Base-by-base conservation (phyloP, 2,113 vertebrate genomes). In the Ceyx cyanopectus region DNA sequence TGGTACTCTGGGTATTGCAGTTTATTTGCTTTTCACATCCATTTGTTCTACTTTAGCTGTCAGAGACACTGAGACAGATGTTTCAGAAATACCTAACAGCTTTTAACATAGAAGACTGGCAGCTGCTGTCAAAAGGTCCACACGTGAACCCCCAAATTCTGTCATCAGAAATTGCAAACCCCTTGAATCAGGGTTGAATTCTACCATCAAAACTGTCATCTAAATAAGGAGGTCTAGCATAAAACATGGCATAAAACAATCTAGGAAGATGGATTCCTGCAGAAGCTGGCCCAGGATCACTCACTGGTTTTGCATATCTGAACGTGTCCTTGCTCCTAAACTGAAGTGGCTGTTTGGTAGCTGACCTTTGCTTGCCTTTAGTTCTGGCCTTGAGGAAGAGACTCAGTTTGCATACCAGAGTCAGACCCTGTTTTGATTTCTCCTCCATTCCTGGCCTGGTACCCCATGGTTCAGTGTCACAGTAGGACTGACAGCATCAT, bases 11-110 rank as follows among this genome's bases (percentile, higher is more conserved):
- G 58, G 23, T 84, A 81, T 58, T 17, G 45, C 29, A 22, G 11
- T 83, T 90, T 91, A 85, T 92, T 92, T 93, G 83, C 57, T 90
- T 93, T 93, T 87, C 89, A 81, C 53, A 76, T 81, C 67, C 79
- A 77, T 56, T 92, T 93, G 78, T 79, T 87, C 70, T 89, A 41
- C 58, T 85, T 84, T 80, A 86, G 86, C 24, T 88, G 37, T 46
- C 30, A 78, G 69, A 93, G 54, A 73, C 63, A 54, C 58, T 17
- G 45, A 81, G 90, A 75, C 51, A 90, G 82, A 91, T 77, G 41
- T 66, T 58, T 75, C 37, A 60, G 80, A 92, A 92, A 90, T 51
- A 90, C 45, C 41, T 54, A 66, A 75, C 41, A 70, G 34, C 40
- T 81, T 67, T 81, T 51, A 87, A 76, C 69, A 65, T 46, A 21